Evolutionary conservation across 92 coral and sea anemone genomes (phyloP).

Genomic region (Parazoanthus swiftii): DNA sequence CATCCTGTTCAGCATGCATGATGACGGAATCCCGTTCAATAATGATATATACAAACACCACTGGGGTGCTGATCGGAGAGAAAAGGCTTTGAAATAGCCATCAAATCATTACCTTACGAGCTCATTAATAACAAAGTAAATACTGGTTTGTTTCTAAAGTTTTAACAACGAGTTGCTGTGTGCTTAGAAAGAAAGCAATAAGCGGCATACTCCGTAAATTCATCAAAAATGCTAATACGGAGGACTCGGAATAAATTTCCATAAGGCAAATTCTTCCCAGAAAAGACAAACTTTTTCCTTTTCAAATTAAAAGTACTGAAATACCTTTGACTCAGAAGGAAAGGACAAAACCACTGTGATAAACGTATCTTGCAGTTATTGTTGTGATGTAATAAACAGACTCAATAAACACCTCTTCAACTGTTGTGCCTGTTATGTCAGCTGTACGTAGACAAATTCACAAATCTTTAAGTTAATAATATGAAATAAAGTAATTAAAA

Average conservation of each 20-base stretch:
- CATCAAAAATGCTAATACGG: neutral
- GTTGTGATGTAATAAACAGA: neutral
- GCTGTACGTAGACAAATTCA: neutral
- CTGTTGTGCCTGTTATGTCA: neutral
- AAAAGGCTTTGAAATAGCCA: neutral
- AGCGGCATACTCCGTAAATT: conserved; percentile 9
- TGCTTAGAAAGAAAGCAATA: conserved; percentile 21
- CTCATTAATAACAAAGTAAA: conserved; percentile 5
- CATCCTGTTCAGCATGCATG: too few relatives aligned
- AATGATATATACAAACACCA: neutral
- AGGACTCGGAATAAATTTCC: neutral
- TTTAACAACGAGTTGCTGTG: neutral
- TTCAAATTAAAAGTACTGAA: neutral
- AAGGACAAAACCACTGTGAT: neutral
- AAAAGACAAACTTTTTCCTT: neutral
- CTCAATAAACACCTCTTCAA: conserved; percentile 6
- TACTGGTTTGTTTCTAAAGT: neutral
- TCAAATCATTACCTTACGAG: neutral
- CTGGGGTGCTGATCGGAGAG: neutral
- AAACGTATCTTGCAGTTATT: neutral
- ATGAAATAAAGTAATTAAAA: conserved; percentile 33
- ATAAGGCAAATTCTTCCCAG: neutral
- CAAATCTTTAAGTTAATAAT: conserved; percentile 28
- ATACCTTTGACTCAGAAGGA: neutral
- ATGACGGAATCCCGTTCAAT: too few relatives aligned